Base-by-base conservation (phyloP, 2,888 invertebrate species). In the Dromius quadrimaculatus region DNA sequence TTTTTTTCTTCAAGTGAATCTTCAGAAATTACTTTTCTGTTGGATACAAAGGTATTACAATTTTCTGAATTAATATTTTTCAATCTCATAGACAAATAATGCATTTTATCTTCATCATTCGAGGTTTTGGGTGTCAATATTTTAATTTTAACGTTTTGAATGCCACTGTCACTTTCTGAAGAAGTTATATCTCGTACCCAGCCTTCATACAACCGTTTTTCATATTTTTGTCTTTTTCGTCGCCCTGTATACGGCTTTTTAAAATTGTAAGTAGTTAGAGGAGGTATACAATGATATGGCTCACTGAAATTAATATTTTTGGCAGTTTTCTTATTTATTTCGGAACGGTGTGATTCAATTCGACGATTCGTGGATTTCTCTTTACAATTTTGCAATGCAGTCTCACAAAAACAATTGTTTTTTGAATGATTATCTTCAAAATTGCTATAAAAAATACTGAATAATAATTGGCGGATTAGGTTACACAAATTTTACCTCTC, bases 121-220 rank as follows among this genome's bases (percentile, higher is more conserved):
- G 3, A 1, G 4, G 32, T 15, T 11, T 62, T 41, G 3, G 41
- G 34, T 13, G 15, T 17, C 23, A 22, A 23, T 19, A 38, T 38
- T 41, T 41, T 41, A 13, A 62, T 38, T 20, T 23, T 38, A 6
- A 62, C 20, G 3, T 15, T 38, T 41, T 9, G 22, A 62, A 15
- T 8, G 11, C 59, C 36, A 11, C 11, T 22, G 9, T 65, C 54
- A 50, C 65, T 65, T 8, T 65, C 65, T 4, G 65, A 65, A 9
- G 65, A 65, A 20, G 19, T 20, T 34, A 65, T 54, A 54, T 65
- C 65, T 20, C 38, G 50, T 5, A 65, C 19, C 65, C 65, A 65
- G 22, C 50, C 34, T 54, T 65, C 41, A 50, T 65, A 36, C 22
- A 28, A 20, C 11, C 38, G 50, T 54, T 20, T 19, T 8, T 65